Evolutionary conservation across 2,888 invertebrate genomes (phyloP).

Genomic region (Sinelater perroti): DNA sequence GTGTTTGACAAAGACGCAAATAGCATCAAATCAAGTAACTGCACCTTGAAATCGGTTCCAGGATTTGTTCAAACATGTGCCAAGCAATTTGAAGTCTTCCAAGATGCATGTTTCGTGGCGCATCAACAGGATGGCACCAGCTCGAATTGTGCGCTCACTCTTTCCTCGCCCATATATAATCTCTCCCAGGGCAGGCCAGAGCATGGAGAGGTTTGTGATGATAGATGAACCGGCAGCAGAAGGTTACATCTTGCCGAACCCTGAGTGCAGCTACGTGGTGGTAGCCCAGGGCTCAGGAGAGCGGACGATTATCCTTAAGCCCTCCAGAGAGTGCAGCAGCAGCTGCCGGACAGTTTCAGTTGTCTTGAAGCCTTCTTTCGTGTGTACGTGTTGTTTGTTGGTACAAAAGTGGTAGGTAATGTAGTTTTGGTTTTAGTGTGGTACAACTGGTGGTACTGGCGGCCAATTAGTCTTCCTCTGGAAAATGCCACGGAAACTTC

Average conservation of each 20-base stretch:
- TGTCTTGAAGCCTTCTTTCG: slow-evolving; percentile 74
- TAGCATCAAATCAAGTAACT: slow-evolving; percentile 62
- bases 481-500: slow-evolving; percentile 68
- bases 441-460: slow-evolving; percentile 89
- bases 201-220: slow-evolving; percentile 78
- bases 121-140: slow-evolving; percentile 79
- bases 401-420: not conserved
- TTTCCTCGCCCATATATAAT: slow-evolving; percentile 78
- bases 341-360: slow-evolving; percentile 77
- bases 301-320: slow-evolving; percentile 75
- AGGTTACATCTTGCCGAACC: slow-evolving; percentile 76
- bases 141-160: slow-evolving; percentile 73
- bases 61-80: slow-evolving; percentile 46
- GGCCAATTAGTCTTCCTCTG: slow-evolving; percentile 71
- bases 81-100: slow-evolving; percentile 43
- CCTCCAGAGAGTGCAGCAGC: slow-evolving; percentile 78
- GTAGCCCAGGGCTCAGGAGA: slow-evolving; percentile 77
- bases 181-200: slow-evolving; percentile 72
- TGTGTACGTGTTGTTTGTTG: slow-evolving; percentile 70
- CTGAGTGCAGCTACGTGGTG: slow-evolving; percentile 84
- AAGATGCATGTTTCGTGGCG: slow-evolving; percentile 67
- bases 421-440: slow-evolving; percentile 69
- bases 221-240: slow-evolving; percentile 76
- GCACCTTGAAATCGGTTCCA: slow-evolving; percentile 45
- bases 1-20: slow-evolving; percentile 71